Evolutionary conservation across 2,888 invertebrate genomes (phyloP), one percentile per base, ranked within the genome.

Genomic region (Drosophila prostipennis): DNA sequence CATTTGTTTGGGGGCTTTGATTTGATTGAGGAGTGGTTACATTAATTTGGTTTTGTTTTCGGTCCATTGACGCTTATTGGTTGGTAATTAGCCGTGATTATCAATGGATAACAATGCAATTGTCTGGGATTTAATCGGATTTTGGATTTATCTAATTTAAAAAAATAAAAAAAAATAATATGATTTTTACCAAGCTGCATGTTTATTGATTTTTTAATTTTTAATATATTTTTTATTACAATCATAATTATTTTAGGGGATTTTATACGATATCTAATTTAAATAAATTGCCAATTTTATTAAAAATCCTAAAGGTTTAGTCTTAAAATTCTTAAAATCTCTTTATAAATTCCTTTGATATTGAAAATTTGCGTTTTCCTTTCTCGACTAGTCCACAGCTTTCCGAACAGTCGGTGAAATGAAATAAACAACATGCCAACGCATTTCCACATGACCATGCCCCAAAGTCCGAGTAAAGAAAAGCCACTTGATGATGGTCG

Each of bases 401-500:
- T 23, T 13, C 34, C 34, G 13, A 5, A 14, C 43, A 36, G 42
- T 65, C 32, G 51, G 36, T 13, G 56, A 40, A 40, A 48, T 19
- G 43, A 29, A 48, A 69, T 42, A 32, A 71, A 68, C 43, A 51
- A 54, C 34, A 73, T 49, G 58, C 36, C 39, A 45, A 46, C 29
- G 52, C 34, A 42, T 45, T 7, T 14, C 46, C 56, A 58, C 49
- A 55, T 48, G 53, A 49, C 53, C 36, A 42, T 56, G 53, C 37
- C 42, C 32, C 40, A 37, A 46, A 73, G 52, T 39, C 32, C 54
- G 36, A 40, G 13, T 29, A 75, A 73, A 78, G 76, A 73, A 87
- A 81, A 72, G 78, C 57, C 85, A 87, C 84, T 84, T 87, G 84
- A 84, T 89, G 84, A 84, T 87, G 68, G 70, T 84, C 89, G 84